phyloP scores from a whole-genome alignment of 2,888 invertebrate species.

The Cheilosia urbana region DNA sequence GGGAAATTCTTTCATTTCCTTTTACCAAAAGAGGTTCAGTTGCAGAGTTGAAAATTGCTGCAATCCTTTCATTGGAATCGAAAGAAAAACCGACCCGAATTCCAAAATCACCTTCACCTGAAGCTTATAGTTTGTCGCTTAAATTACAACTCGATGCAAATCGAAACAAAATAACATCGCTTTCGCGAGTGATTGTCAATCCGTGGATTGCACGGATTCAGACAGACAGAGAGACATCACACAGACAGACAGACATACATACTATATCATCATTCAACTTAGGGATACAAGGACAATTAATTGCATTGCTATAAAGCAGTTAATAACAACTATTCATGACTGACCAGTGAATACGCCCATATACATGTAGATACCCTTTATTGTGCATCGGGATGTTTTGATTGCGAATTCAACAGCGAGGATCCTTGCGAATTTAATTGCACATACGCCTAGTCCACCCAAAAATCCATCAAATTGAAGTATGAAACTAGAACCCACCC shows the following conservation, averaged over 20 bases:
- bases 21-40: conserved; percentile 5
- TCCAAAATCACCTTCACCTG: conserved; percentile 2
- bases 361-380: conserved; percentile 17
- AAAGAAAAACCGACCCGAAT: background rate
- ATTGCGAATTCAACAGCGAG: conserved; percentile 34
- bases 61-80: conserved; percentile 14
- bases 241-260: background rate
- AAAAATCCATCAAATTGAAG: conserved; percentile 58
- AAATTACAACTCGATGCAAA: conserved; percentile 19
- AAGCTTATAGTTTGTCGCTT: background rate
- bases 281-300: conserved; percentile 51
- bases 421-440: conserved; percentile 54
- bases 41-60: conserved; percentile 18
- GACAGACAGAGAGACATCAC: background rate
- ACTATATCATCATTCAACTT: background rate
- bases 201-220: background rate
- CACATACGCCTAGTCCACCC: conserved; percentile 48
- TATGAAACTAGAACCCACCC: conserved; percentile 33
- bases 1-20: conserved; percentile 53
- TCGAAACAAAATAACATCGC: conserved; percentile 22
- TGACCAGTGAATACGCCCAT: conserved; percentile 11
- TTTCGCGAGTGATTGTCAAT: conserved; percentile 34
- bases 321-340: conserved; percentile 69
- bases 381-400: conserved; percentile 31
- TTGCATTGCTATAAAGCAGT: conserved; percentile 41